These are phyloP conservation scores for Emydoidea blandingii DNA, from an alignment of 2,797 vertebrate species.

Conservation along the genomic window DNA sequence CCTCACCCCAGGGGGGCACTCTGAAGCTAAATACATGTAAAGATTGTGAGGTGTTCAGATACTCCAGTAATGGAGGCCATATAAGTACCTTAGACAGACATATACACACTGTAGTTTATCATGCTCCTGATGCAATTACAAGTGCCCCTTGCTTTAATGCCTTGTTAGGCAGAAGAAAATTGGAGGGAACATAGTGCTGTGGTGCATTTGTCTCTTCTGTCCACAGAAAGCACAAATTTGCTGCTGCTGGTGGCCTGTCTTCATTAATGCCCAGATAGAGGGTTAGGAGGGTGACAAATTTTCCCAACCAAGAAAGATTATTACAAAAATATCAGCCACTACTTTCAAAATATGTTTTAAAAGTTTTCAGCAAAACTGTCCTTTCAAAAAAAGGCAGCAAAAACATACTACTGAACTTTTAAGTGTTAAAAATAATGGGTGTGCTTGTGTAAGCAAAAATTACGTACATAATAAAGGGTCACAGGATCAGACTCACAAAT, in stretches of 20 bases:
- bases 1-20: background rate
- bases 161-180: background rate
- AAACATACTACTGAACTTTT: background rate
- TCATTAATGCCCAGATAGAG: accelerated
- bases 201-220: accelerated
- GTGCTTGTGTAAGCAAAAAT: background rate
- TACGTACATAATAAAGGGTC: background rate
- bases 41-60: accelerated
- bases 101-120: background rate
- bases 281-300: background rate
- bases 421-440: background rate
- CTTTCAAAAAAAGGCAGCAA: background rate
- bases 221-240: background rate
- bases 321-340: background rate
- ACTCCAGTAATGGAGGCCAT: background rate
- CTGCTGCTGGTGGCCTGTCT: accelerated
- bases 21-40: background rate
- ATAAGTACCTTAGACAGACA: accelerated
- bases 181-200: background rate
- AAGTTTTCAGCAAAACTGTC: background rate
- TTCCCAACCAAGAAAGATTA: too few species aligned
- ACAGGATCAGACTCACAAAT: background rate
- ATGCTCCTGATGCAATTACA: background rate
- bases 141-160: background rate
- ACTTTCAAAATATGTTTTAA: background rate